These are phyloP conservation scores for Leptonema lineaticorne DNA, from an alignment of 1,140 invertebrate genomes.

Conservation along the genomic window DNA sequence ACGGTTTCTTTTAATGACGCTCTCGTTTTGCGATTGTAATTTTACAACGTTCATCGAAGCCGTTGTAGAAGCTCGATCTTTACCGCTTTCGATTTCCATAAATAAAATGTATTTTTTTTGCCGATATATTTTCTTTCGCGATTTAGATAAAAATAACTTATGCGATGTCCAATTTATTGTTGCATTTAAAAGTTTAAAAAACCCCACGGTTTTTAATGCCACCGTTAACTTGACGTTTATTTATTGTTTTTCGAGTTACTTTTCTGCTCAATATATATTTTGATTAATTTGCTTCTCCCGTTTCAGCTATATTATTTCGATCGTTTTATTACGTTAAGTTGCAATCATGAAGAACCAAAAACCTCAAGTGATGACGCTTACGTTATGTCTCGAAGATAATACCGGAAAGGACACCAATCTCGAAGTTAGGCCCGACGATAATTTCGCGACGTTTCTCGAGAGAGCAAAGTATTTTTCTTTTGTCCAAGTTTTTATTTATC, in stretches of 20 bases:
- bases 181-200: no score
- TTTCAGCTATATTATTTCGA: neutral
- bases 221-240: no score
- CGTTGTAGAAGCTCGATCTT: no score
- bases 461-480: conserved; percentile 31
- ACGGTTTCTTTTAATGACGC: no score
- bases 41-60: no score
- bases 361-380: conserved; percentile 29
- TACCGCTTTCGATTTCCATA: no score
- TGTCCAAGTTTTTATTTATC: neutral
- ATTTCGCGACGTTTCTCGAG: conserved; percentile 27
- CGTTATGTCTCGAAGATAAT: conserved; percentile 34
- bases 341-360: neutral
- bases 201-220: no score
- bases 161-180: no score
- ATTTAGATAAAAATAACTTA: no score
- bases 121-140: no score
- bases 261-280: neutral
- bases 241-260: neutral
- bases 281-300: neutral
- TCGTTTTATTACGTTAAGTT: neutral
- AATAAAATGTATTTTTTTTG: no score
- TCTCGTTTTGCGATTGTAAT: no score
- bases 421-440: conserved; percentile 30
- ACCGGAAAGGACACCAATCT: conserved; percentile 34